Base-by-base conservation (phyloP, 2,113 vertebrate species). In the Megaceryle maxima region DNA sequence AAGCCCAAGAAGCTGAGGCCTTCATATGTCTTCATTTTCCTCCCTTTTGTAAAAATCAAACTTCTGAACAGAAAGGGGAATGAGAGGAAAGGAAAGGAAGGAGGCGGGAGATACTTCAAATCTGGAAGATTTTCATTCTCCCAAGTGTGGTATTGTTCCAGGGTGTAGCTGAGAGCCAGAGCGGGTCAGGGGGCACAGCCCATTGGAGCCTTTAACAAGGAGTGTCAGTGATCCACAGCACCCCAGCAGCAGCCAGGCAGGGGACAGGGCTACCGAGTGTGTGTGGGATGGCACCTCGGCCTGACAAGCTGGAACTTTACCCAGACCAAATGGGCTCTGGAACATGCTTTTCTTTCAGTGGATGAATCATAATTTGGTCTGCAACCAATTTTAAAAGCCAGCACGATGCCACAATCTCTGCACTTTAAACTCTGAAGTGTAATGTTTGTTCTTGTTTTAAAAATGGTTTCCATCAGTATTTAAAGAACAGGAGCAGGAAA, bases 401-500 rank as follows among this genome's bases (percentile, higher is more conserved):
- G 68, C 41, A 70, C 4, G 26, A 90, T 81, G 79, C 92, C 83
- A 90, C 90, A 94, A 93, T 62, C 87, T 59, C 69, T 81, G 88
- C 56, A 11, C 78, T 95, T 74, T 41, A 50, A 48, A 64, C 79
- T 55, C 90, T 6, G 16, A 85, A 80, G 63, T 33, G 67, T 55
- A 94, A 93, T 3, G 10, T 63, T 92, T 53, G 59, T 75, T 80
- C 77, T 68, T 56, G 17, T 68, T 96, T 92, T 80, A 89, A 89
- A 86, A 94, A 88, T 63, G 31, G 75, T 91, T 95, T 93, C 87
- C 79, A 74, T 6, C 80, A 91, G 94, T 93, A 94, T 96, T 83
- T 62, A 83, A 85, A 90, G 94, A 91, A 94, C 59, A 93, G 68
- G 90, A 96, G 69, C 55, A 60, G 55, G 70, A 93, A 96, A 95